These are phyloP conservation scores for Brachionus sp. DNA, from an alignment of 1,140 invertebrate genomes.

Conservation along the genomic window DNA sequence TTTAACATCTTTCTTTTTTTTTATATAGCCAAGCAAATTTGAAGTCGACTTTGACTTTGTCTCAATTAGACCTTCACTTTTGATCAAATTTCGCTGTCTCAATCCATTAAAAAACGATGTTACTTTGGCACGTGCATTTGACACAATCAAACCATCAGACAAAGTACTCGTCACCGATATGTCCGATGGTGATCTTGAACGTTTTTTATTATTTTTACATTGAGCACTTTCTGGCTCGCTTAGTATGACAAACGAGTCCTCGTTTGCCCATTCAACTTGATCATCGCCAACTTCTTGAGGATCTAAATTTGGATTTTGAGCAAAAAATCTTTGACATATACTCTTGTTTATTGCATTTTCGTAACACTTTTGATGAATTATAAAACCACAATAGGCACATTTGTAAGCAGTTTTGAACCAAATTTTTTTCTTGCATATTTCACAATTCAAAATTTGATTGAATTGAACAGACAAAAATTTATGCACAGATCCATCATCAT, in stretches of 20 bases:
- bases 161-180: neutral
- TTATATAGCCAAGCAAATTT: constrained; percentile 5
- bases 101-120: neutral
- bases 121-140: neutral
- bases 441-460: neutral
- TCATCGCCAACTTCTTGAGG: neutral
- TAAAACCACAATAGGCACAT: constrained; percentile 30
- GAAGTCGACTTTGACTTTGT: neutral
- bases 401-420: constrained; percentile 45
- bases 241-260: constrained; percentile 16
- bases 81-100: neutral
- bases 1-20: neutral
- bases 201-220: neutral
- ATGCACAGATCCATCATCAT: constrained; percentile 19
- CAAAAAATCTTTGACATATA: constrained; percentile 34
- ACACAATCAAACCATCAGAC: neutral
- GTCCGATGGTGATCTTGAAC: neutral
- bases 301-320: constrained; percentile 24
- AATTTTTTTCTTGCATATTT: constrained; percentile 32
- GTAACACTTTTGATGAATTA: constrained; percentile 43
- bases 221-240: neutral
- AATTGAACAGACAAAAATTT: constrained; percentile 37
- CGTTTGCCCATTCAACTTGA: neutral
- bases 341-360: constrained; percentile 31
- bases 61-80: neutral